Percentiles rank a stretch among this genome's conserved stretches.
Conservation (phyloP, 2,888 invertebrate genomes). For the Pachymerium ferrugineum region DNA sequence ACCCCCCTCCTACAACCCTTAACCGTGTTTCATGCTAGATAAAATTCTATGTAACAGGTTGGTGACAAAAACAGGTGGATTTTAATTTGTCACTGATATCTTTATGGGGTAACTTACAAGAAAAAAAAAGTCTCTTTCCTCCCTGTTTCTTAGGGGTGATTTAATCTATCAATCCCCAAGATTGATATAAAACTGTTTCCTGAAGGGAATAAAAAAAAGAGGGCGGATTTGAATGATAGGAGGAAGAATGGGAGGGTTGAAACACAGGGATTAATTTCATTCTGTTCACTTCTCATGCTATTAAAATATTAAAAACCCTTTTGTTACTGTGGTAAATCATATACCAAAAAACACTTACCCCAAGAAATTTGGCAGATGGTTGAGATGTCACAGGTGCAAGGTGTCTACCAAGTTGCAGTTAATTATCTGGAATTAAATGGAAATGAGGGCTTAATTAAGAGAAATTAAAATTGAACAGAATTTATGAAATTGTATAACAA, state of each 20-base stretch:
- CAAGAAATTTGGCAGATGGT: too few species aligned
- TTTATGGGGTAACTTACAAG: background rate
- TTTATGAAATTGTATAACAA: too few species aligned
- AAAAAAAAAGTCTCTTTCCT: too few species aligned
- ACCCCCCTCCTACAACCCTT: background rate
- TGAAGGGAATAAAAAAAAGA: background rate
- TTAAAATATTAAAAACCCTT: slow-evolving; percentile 5
- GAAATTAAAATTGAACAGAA: too few species aligned
- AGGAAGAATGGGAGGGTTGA: background rate
- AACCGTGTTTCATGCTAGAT: background rate
- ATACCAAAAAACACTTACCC: too few species aligned
- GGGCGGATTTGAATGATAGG: background rate
- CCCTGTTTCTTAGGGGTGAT: too few species aligned
- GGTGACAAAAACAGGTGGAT: background rate
- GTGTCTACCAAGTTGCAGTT: too few species aligned
- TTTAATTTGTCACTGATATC: background rate
- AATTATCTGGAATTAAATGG: too few species aligned
- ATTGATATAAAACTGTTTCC: background rate
- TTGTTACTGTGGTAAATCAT: too few species aligned
- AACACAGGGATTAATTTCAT: background rate
- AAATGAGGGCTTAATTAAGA: too few species aligned
- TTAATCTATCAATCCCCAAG: background rate
- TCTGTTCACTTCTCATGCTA: background rate
- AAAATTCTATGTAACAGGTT: background rate
- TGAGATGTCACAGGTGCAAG: too few species aligned